phyloP scores from a whole-genome alignment of 2,113 vertebrate genomes.

The Speoplatyrhinus poulsoni region DNA sequence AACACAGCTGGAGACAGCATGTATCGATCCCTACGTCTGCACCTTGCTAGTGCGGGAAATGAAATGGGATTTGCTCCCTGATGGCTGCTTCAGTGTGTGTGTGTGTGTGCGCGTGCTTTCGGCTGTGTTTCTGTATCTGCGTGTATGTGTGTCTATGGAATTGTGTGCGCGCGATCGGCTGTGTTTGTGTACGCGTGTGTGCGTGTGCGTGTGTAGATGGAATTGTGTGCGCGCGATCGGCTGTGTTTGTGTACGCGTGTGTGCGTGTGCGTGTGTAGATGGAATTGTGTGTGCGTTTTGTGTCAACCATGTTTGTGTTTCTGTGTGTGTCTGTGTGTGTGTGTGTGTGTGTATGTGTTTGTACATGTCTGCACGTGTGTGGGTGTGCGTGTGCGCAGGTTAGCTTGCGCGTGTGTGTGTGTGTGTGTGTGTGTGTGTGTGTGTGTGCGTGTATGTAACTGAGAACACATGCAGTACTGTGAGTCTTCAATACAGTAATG shows the following conservation, averaged over 20 bases:
- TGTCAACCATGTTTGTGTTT: neutral
- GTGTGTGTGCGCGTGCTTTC: no score
- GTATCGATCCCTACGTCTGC: constrained; percentile 68
- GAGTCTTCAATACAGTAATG: neutral
- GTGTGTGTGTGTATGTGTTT: constrained; percentile 1
- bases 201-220: no score
- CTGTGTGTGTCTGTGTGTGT: constrained; percentile 28
- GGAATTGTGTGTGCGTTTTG: no score
- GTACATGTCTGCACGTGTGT: constrained; percentile 5
- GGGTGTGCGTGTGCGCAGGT: constrained; percentile 17
- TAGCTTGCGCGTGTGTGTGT: neutral
- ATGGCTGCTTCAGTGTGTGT: constrained; percentile 32
- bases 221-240: neutral
- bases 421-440: constrained; percentile 6
- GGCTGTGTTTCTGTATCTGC: neutral
- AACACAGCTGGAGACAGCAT: constrained; percentile 65
- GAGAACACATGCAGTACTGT: neutral
- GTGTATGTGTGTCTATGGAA: neutral
- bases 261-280: no score
- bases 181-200: neutral
- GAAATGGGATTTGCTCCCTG: constrained; percentile 67
- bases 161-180: neutral
- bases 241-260: neutral
- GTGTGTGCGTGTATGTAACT: constrained; percentile 1
- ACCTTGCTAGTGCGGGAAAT: constrained; percentile 64